Evolutionary conservation across 2,113 vertebrate genomes (phyloP).

Genomic region (Colinus virginianus): DNA sequence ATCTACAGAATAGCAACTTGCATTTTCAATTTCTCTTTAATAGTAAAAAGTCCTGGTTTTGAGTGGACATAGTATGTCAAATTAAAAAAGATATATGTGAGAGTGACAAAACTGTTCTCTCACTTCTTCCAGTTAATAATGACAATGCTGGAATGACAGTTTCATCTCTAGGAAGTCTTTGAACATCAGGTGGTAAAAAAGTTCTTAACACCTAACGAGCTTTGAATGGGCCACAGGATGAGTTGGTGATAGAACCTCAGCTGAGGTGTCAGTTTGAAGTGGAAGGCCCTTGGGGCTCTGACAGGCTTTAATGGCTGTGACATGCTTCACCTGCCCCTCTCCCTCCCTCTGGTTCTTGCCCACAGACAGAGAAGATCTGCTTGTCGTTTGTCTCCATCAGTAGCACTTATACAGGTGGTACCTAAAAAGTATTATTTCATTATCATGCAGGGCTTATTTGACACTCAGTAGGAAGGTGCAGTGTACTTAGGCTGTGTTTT

Average conservation of each 20-base stretch:
- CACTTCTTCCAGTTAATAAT: background rate
- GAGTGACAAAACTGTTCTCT: background rate
- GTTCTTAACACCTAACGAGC: background rate
- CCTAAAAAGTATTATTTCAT: background rate
- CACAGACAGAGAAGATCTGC: background rate
- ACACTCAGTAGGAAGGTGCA: background rate
- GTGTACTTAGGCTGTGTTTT: background rate
- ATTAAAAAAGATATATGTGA: background rate
- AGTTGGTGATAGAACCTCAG: background rate
- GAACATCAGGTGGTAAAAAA: background rate
- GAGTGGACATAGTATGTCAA: background rate
- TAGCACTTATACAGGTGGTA: background rate
- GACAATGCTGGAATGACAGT: background rate
- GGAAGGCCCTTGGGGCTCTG: background rate
- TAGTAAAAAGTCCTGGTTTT: background rate
- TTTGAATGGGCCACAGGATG: background rate
- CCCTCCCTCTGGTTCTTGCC: background rate
- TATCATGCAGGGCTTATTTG: background rate
- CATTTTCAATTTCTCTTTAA: conserved; percentile 1
- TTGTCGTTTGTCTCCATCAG: background rate
- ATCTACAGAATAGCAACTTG: background rate
- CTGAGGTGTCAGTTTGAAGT: background rate
- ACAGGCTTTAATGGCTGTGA: background rate
- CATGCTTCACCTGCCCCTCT: background rate
- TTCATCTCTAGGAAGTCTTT: background rate